Base-by-base conservation (phyloP, 92 coral and sea anemone species). In the Actinernus sp. region DNA sequence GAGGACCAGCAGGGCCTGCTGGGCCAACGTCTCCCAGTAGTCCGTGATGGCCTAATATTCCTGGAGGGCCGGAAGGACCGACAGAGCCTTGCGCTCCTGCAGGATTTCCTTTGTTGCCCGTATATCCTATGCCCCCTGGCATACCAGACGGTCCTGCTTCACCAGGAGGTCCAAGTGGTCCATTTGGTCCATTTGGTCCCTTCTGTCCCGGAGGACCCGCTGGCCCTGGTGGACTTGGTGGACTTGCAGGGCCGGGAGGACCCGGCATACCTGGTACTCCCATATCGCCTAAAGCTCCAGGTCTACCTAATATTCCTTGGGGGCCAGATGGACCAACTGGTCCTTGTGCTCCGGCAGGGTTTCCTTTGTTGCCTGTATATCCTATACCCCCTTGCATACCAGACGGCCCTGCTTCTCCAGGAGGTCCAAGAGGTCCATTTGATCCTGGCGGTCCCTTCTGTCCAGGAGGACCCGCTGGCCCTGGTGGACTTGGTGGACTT, bases 391-490 rank as follows among this genome's bases (percentile, higher is more conserved):
- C 97, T 0, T 74, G 59, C 40, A 66, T 83, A 2, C 96, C 97
- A 31, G 93, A 76, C 10, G 93, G 93, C 3, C 86, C 86, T 30
- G 58, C 87, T 2, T 85, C 95, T 8, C 93, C 92, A 18, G 88
- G 92, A 10, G 97, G 98, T 0, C 98, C 96, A 0, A 77, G 87
- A 11, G 92, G 92, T 2, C 92, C 96, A 14, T 85, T 81, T 1
- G 93, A 85, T 9, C 98, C 98, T 1, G 97, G 91, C 1, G 94
- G 95, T 23, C 97, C 97, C 1, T 88, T 73, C 12, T 82, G 88
- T 1, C 97, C 93, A 22, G 78, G 83, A 24, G 91, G 54, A 0
- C 97, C 97, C 3, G 91, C 82, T 4, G 83, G 79, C 0, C 97
- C 97, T 10, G 81, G 75, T 8, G 90, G 82, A 27, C 87, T 79